These are phyloP conservation scores for Paedocypris sp. DNA, from an alignment of 2,113 vertebrate species.

Conservation along the genomic window DNA sequence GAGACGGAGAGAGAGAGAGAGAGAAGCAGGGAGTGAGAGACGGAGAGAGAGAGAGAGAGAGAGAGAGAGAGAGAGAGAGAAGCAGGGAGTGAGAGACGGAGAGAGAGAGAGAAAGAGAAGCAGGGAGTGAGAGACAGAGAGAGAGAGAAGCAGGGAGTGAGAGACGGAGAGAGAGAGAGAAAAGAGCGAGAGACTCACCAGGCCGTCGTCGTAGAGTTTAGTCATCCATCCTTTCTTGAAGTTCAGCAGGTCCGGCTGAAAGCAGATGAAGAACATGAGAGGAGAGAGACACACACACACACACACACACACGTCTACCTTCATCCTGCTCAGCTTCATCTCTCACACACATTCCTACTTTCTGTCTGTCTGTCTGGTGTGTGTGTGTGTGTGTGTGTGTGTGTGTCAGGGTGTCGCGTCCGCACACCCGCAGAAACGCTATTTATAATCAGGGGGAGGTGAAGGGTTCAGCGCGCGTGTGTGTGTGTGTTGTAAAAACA, in stretches of 20 bases:
- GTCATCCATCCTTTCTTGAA: constrained; percentile 99
- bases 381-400: constrained; percentile 13
- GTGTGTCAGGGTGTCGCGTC: background rate
- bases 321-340: constrained; percentile 61
- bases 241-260: constrained; percentile 87
- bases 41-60: background rate
- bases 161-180: background rate
- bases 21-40: background rate
- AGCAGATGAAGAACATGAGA: constrained; percentile 38
- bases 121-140: constrained; percentile 1
- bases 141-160: background rate
- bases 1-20: background rate
- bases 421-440: constrained; percentile 39
- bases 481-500: background rate
- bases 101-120: background rate
- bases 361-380: constrained; percentile 20
- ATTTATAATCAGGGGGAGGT: constrained; percentile 57
- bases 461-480: constrained; percentile 24
- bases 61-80: background rate
- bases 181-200: constrained; percentile 73
- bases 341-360: constrained; percentile 43
- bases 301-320: constrained; percentile 44
- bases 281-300: background rate
- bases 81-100: no score
- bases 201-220: constrained; percentile 87